phyloP scores from a whole-genome alignment of 2,113 vertebrate species.

The Centropus unirufus region DNA sequence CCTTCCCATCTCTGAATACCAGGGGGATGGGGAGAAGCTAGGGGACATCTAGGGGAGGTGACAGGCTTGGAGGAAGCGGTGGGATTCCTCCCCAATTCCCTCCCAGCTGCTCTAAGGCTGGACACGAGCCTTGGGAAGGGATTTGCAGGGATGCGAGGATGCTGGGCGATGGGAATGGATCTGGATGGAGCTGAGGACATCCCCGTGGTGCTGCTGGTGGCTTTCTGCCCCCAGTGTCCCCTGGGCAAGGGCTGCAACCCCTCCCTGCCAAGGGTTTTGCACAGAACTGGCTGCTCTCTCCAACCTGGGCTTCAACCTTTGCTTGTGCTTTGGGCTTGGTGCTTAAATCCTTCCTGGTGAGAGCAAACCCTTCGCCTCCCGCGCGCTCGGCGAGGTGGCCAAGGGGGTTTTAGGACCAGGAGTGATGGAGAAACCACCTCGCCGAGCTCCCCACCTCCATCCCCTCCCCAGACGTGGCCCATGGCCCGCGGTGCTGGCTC shows the following conservation, averaged over 20 bases:
- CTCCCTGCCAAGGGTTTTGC: background rate
- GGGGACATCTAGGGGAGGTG: background rate
- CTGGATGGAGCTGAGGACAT: background rate
- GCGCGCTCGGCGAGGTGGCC: rapidly evolving
- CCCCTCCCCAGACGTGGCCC: rapidly evolving
- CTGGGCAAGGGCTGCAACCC: background rate
- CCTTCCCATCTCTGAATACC: background rate
- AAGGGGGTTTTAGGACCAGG: background rate
- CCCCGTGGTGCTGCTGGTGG: rapidly evolving
- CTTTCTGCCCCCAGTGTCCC: background rate
- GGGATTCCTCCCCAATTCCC: rapidly evolving
- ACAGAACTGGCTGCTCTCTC: background rate
- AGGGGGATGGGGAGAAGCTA: background rate
- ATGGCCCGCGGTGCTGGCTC: rapidly evolving
- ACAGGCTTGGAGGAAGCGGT: rapidly evolving
- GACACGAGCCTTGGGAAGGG: rapidly evolving
- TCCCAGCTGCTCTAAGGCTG: rapidly evolving
- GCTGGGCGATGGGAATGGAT: background rate
- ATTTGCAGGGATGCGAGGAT: rapidly evolving
- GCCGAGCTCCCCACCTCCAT: rapidly evolving
- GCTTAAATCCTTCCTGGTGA: background rate
- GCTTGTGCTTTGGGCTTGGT: rapidly evolving
- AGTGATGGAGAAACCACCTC: background rate
- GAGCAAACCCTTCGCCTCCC: rapidly evolving
- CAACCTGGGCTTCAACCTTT: background rate